phyloP scores from a whole-genome alignment of 2,888 invertebrate species.

The Drosophila niveifrons region DNA sequence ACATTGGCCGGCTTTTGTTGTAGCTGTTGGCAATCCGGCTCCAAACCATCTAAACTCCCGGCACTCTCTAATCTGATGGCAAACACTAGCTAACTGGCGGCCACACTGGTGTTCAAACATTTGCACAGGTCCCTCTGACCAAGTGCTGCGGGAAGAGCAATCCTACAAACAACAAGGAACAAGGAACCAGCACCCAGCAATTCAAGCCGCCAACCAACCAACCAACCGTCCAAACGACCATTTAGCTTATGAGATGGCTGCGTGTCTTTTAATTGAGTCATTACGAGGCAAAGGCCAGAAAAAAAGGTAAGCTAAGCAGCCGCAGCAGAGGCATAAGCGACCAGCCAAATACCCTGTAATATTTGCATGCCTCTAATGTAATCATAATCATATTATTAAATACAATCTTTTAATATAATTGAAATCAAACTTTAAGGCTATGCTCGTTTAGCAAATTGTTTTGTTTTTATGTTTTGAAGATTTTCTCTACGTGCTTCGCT shows the following conservation, averaged over 20 bases:
- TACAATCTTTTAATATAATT: too few species aligned
- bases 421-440: too few species aligned
- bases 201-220: slow-evolving; percentile 2
- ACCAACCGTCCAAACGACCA: slow-evolving; percentile 25
- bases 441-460: too few species aligned
- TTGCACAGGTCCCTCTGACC: slow-evolving; percentile 48
- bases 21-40: slow-evolving; percentile 42
- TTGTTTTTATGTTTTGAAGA: neutral
- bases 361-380: neutral
- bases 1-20: slow-evolving; percentile 34
- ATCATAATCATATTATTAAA: too few species aligned
- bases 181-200: slow-evolving; percentile 8
- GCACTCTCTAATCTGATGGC: slow-evolving; percentile 72
- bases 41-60: slow-evolving; percentile 12
- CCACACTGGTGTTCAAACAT: slow-evolving; percentile 61
- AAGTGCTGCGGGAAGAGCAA: neutral
- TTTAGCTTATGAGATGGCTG: slow-evolving; percentile 57
- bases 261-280: slow-evolving; percentile 81
- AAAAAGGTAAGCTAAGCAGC: slow-evolving; percentile 19
- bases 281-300: slow-evolving; percentile 52
- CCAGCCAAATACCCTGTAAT: slow-evolving; percentile 16
- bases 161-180: slow-evolving; percentile 3
- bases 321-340: neutral
- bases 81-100: slow-evolving; percentile 64
- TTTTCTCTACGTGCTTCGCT: neutral